Conservation (phyloP, 1,140 invertebrate species). For the Sweltsa coloradensis region DNA sequence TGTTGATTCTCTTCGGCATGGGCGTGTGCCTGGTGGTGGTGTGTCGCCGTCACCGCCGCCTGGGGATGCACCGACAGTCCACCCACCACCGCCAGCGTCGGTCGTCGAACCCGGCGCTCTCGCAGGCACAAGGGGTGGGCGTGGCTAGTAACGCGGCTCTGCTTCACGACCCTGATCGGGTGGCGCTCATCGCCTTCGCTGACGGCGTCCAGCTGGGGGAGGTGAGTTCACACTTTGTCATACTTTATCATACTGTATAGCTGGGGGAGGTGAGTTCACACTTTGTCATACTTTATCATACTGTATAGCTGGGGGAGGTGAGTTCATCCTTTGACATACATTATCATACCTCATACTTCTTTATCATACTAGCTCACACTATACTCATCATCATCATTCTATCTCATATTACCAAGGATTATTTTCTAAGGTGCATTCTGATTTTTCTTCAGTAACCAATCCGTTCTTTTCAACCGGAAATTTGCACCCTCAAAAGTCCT, state of each 20-base stretch:
- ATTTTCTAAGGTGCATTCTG: too few species aligned
- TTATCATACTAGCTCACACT: too few species aligned
- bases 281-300: too few species aligned
- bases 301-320: slow-evolving; percentile 29
- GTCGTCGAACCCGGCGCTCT: neutral
- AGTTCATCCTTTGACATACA: too few species aligned
- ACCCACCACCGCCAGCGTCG: neutral
- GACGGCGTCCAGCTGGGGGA: slow-evolving; percentile 31
- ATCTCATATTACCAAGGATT: too few species aligned
- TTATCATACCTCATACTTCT: too few species aligned
- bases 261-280: slow-evolving; percentile 23
- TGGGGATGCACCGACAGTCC: neutral
- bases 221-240: slow-evolving; percentile 21
- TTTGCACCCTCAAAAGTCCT: too few species aligned
- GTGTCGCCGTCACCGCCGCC: too few species aligned
- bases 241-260: too few species aligned
- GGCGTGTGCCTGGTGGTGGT: slow-evolving; percentile 7
- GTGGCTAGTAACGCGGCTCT: neutral
- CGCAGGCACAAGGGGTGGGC: neutral
- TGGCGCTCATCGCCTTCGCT: slow-evolving; percentile 35
- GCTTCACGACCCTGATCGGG: slow-evolving; percentile 27
- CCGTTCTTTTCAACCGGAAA: too few species aligned
- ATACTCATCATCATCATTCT: too few species aligned
- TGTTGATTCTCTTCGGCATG: slow-evolving; percentile 6
- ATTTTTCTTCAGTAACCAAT: too few species aligned